Conservation (phyloP, 2,113 vertebrate genomes). For the Argyrosomus japonicus region DNA sequence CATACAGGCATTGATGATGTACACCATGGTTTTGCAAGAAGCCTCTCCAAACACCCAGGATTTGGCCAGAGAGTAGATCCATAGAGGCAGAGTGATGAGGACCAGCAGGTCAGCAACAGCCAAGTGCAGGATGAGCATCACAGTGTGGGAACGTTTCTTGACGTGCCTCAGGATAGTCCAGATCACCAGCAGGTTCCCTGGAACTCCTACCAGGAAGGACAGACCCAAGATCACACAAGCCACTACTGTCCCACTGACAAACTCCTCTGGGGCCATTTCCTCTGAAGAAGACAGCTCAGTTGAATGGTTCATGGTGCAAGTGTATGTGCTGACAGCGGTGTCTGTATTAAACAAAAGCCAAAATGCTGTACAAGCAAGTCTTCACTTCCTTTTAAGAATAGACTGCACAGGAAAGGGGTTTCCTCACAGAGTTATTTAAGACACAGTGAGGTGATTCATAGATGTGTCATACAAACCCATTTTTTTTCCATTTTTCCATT, state of each 20-base stretch:
- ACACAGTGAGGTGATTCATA: conserved; percentile 52
- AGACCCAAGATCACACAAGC: conserved; percentile 80
- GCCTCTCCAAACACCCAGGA: conserved; percentile 83
- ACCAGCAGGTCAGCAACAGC: conserved; percentile 83
- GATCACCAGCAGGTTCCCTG: conserved; percentile 85
- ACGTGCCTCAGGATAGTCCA: conserved; percentile 84
- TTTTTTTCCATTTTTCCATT: too few relatives aligned
- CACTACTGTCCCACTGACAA: conserved; percentile 57
- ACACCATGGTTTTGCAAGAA: conserved; percentile 81
- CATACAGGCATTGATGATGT: conserved; percentile 82
- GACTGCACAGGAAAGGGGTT: conserved; percentile 66
- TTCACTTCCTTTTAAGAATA: conserved; percentile 76
- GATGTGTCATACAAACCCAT: conserved; percentile 12
- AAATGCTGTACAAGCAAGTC: conserved; percentile 65
- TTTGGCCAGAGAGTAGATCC: conserved; percentile 83
- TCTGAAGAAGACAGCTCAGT: conserved; percentile 5
- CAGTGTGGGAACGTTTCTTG: conserved; percentile 82
- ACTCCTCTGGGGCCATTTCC: conserved; percentile 68
- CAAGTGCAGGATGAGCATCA: conserved; percentile 83
- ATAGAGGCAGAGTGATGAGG: conserved; percentile 85
- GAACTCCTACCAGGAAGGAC: conserved; percentile 81
- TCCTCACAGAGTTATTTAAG: conserved; percentile 60
- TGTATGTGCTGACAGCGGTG: conserved; percentile 66
- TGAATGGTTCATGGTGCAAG: conserved; percentile 71
- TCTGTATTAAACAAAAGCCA: conserved; percentile 59